These are phyloP conservation scores for Theristus sp. DNA, from an alignment of 2,888 invertebrate genomes.

Conservation along the genomic window DNA sequence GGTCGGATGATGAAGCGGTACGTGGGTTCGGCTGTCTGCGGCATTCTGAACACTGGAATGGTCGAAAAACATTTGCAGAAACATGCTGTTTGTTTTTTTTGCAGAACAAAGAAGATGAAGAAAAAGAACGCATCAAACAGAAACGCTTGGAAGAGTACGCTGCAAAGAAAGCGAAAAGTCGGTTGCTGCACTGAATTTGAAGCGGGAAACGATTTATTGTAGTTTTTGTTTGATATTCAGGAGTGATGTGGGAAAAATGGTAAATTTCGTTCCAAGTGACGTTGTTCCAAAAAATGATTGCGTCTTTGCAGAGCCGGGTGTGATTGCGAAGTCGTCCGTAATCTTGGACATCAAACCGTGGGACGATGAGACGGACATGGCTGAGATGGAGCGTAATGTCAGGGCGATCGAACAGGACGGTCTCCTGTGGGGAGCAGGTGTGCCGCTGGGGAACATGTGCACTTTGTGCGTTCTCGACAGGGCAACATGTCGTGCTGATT, in stretches of 20 bases:
- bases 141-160: slow-evolving; percentile 71
- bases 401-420: slow-evolving; percentile 69
- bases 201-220: no score
- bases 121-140: slow-evolving; percentile 59
- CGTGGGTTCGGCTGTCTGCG: no score
- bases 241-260: no score
- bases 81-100: no score
- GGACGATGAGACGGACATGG: slow-evolving; percentile 91
- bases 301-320: slow-evolving; percentile 41
- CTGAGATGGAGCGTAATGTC: slow-evolving; percentile 57
- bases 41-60: no score
- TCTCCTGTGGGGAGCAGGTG: slow-evolving; percentile 73
- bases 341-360: slow-evolving; percentile 85
- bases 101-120: slow-evolving; percentile 50
- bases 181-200: slow-evolving; percentile 1
- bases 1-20: not conserved
- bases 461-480: no score
- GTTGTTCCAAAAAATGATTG: no score
- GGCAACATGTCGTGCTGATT: no score
- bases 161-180: slow-evolving; percentile 70
- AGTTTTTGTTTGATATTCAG: not conserved
- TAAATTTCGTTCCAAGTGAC: no score
- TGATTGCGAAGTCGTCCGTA: slow-evolving; percentile 82
- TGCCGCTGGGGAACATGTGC: no score
- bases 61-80: no score